Evolutionary conservation across 2,888 invertebrate genomes (phyloP), one percentile per base, ranked within the genome.

Genomic region (Pterostichus niger): DNA sequence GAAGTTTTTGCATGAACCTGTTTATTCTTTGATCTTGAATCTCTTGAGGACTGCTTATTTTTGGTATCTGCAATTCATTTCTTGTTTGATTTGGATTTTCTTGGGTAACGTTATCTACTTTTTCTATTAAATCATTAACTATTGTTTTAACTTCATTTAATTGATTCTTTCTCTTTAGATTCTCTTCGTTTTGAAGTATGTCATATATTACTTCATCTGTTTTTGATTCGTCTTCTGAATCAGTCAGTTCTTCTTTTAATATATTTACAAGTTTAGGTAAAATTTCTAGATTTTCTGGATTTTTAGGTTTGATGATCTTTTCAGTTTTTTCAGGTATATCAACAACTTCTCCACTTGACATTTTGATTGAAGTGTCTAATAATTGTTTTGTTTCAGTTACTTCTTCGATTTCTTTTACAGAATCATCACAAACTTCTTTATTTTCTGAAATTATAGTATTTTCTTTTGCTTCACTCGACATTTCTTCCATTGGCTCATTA

Each of bases 61-160:
- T n/a, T 24, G 24, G 24, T 2, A 24, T 59, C 24, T 11, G 2
- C 24, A 9, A 59, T 59, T 59, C 40, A 59, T 13, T 7, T 59
- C 9, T 6, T 31, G 59, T 7, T 59, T 6, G 0, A 10, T 46
- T 24, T 35, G n/a, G 5, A 6, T 64, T n/a, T 35, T 64, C 15
- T 64, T 9, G 52, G 10, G 52, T 40, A 52, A 5, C 44, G 5
- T 71, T 11, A 44, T 71, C 68, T 17, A 71, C 15, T 40, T 44
- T 15, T 71, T 44, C 68, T 24, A 71, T 71, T 15, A 71, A 9
- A 40, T 44, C 68, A 40, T 71, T 71, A 15, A 71, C 15, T 24
- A 71, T 71, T 44, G 68, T 71, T 71, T 71, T 71, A 10, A 71
- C 44, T 46, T 40, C 68, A 44, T 71, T 71, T 44, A 71, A 17